Base-by-base conservation (phyloP, 2,888 invertebrate species). In the Unio delphinus region DNA sequence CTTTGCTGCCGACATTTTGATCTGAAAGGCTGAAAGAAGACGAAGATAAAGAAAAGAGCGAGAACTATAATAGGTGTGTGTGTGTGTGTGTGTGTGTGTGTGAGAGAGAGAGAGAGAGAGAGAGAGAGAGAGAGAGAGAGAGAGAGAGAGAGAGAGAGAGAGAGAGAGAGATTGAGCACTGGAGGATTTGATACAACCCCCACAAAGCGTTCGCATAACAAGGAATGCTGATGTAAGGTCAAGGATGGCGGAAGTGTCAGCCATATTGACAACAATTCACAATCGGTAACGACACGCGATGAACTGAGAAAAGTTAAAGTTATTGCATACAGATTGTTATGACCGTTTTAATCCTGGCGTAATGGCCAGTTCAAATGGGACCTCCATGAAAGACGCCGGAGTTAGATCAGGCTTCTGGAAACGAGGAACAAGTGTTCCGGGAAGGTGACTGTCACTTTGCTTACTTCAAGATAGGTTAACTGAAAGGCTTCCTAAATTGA, bases 211-310 rank as follows among this genome's bases (percentile, higher is more conserved):
- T 45, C 11, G 45, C 11, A 2, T 45, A 61, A 61, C 61, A 28
- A 61, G 28, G 30, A 26, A 28, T 17, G 30, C 1, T 11, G 26
- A 20, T 28, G 11, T 61, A 26, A 61, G 65, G 70, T 73, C 68
- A 73, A 70, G 68, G 73, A 65, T 62, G 63, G 18, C 55, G 34
- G 64, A 76, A 73, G 76, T 73, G 70, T 69, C 75, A 75, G 83
- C 81, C 84, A 84, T 82, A 81, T 82, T 79, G 82, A 81, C 82
- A 84, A 84, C 82, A 83, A 80, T 73, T 67, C 75, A 68, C 28
- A 64, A 55, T 28, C 20, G 58, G 55, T 30, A 54, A 23, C 34
- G 34, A 60, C 55, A 67, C 45, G 45, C 11, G 45, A 11, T 45
- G 28, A 6, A 23, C 20, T n/a, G 34, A 23, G n/a, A n/a, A 55